Conservation (phyloP, 2,113 vertebrate species). For the Indicator indicator region DNA sequence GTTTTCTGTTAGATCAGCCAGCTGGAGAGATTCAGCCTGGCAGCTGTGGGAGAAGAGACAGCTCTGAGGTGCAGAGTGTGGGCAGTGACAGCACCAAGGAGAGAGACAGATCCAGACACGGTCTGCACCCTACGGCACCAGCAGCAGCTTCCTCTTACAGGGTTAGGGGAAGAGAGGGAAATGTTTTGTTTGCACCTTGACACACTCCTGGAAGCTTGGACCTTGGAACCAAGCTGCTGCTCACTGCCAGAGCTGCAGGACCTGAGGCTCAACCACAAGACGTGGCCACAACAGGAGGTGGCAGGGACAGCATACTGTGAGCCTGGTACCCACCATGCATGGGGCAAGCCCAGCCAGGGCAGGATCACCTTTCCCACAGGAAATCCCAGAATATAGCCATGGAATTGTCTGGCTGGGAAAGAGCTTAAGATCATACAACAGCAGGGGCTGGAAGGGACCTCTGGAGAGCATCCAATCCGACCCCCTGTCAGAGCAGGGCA, state of each 20-base stretch:
- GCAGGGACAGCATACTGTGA: not conserved
- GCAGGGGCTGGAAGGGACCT: too few species aligned
- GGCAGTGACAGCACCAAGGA: not conserved
- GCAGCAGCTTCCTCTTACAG: not conserved
- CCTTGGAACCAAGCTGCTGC: not conserved
- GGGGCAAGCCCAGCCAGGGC: fast-evolving
- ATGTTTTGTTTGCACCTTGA: not conserved
- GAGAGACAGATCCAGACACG: not conserved
- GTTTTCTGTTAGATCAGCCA: not conserved
- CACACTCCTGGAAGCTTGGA: not conserved
- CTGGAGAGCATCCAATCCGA: too few species aligned
- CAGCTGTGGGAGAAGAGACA: not conserved
- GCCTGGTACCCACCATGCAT: fast-evolving
- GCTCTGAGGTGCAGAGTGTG: not conserved
- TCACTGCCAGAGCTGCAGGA: not conserved
- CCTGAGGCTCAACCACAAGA: fast-evolving
- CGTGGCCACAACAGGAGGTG: not conserved
- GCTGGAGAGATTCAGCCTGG: not conserved
- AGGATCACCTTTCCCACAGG: not conserved
- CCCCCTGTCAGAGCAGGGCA: too few species aligned
- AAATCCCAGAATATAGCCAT: too few species aligned
- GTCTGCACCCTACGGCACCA: fast-evolving
- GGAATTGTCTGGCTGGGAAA: too few species aligned
- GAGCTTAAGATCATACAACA: too few species aligned
- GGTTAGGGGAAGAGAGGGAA: not conserved